These are phyloP conservation scores for Myotis yumanensis DNA, from an alignment of 2,113 vertebrate genomes.

Conservation along the genomic window DNA sequence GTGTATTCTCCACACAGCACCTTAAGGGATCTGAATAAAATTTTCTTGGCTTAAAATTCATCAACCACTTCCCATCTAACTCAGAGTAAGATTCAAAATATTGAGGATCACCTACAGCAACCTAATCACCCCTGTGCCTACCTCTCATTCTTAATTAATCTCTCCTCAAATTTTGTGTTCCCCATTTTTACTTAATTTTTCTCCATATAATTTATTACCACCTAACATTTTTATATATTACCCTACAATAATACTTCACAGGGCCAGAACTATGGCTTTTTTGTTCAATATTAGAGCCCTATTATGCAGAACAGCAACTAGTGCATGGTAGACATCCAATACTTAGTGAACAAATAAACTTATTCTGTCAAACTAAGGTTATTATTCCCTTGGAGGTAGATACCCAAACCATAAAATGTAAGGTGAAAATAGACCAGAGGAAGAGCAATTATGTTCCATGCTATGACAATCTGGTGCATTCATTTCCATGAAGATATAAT, in stretches of 20 bases:
- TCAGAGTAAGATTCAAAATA: background rate
- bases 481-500: background rate
- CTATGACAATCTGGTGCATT: background rate
- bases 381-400: background rate
- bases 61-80: background rate
- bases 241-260: background rate
- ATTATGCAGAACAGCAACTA: background rate
- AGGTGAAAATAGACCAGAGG: background rate
- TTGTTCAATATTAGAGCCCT: background rate
- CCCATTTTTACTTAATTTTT: background rate
- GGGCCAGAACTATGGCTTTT: background rate
- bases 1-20: background rate
- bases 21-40: background rate
- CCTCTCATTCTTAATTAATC: background rate
- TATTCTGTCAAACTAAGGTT: background rate
- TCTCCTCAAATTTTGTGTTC: background rate
- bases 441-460: background rate
- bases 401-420: background rate
- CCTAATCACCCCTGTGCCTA: background rate
- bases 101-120: background rate
- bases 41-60: background rate
- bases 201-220: background rate
- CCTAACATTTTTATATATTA: background rate
- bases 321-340: background rate
- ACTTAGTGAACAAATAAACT: background rate